Conservation (phyloP, 2,113 vertebrate genomes). For the Echinops telfairi region DNA sequence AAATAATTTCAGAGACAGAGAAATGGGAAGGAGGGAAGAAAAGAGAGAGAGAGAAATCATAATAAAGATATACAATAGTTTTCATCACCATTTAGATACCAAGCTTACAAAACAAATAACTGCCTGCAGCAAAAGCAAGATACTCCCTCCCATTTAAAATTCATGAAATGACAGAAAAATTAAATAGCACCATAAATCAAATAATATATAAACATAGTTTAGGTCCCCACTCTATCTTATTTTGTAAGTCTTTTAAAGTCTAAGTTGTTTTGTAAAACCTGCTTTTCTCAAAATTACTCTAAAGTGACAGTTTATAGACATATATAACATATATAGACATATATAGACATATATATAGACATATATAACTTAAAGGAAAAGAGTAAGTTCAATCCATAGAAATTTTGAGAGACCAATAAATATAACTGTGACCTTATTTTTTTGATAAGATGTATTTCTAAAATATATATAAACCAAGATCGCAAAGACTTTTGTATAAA, state of each 20-base stretch:
- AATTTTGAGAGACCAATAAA: neutral
- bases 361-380: constrained; percentile 45
- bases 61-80: constrained; percentile 28
- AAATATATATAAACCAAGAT: neutral
- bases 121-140: constrained; percentile 66
- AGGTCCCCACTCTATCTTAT: neutral
- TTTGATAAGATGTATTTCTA: neutral
- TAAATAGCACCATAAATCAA: constrained; percentile 71
- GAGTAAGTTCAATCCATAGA: neutral
- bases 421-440: neutral
- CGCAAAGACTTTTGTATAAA: neutral
- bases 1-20: neutral
- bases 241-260: constrained; percentile 52
- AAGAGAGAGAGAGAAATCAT: neutral
- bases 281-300: constrained; percentile 6
- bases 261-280: constrained; percentile 56
- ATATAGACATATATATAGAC: too few relatives aligned
- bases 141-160: constrained; percentile 71
- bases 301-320: constrained; percentile 36
- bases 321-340: too few relatives aligned
- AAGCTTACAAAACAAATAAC: constrained; percentile 56
- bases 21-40: neutral
- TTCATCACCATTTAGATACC: constrained; percentile 37
- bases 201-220: constrained; percentile 64
- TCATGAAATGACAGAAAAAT: constrained; percentile 73